Conservation (phyloP, 2,888 invertebrate species). For the Cephus runcator region DNA sequence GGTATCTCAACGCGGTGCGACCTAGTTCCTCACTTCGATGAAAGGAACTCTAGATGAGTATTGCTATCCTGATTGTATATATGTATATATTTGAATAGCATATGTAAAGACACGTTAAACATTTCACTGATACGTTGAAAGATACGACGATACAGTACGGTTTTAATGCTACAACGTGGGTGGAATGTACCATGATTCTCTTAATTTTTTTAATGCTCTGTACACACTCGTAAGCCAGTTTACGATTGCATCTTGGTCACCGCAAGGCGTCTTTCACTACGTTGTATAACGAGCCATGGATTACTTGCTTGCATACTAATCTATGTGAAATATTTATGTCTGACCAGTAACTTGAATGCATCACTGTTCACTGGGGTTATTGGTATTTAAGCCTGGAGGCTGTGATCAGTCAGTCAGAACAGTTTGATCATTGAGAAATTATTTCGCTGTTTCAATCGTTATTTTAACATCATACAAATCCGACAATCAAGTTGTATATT, state of each 20-base stretch:
- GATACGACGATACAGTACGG: neutral
- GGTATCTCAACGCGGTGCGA: neutral
- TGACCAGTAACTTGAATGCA: neutral
- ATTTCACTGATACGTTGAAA: neutral
- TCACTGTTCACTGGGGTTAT: neutral
- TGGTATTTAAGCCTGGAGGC: neutral
- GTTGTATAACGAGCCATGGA: neutral
- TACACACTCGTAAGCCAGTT: conserved; percentile 33
- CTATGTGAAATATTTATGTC: neutral
- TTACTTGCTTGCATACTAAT: neutral
- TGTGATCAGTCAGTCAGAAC: neutral
- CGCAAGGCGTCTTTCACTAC: neutral
- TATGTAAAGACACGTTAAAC: neutral
- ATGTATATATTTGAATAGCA: neutral
- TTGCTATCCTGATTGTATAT: neutral
- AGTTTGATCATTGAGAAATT: neutral
- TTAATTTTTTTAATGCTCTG: conserved; percentile 18
- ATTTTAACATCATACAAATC: neutral
- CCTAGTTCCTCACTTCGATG: neutral
- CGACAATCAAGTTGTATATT: neutral
- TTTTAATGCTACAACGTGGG: conserved; percentile 48
- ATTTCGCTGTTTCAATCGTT: neutral
- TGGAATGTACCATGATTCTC: conserved; percentile 34
- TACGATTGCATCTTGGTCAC: conserved; percentile 33
- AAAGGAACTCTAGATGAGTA: neutral